These are phyloP conservation scores for Hafferia zeledoni DNA, from an alignment of 2,797 vertebrate species.

Conservation along the genomic window DNA sequence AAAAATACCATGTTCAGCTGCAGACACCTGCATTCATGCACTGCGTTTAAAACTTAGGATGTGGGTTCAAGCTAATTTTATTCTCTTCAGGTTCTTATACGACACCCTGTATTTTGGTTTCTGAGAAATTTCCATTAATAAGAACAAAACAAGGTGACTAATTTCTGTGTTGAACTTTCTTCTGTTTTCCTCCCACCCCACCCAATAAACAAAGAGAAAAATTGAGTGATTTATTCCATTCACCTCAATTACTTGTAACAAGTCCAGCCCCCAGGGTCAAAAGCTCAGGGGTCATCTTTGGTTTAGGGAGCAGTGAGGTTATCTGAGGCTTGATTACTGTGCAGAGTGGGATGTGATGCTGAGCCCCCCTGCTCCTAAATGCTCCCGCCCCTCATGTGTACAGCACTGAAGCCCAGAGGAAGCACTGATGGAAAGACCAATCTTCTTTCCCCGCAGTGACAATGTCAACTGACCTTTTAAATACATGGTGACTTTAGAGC, in stretches of 20 bases:
- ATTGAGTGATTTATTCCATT: constrained; percentile 38
- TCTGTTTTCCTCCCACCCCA: not conserved
- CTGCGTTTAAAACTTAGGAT: constrained; percentile 50
- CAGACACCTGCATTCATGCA: constrained; percentile 57
- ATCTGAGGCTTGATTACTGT: not conserved
- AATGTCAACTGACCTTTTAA: not conserved
- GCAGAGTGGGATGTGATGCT: not conserved
- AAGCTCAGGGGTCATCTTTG: constrained; percentile 2
- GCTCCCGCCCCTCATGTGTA: not conserved
- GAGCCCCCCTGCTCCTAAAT: fast-evolving
- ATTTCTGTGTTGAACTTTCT: constrained; percentile 40
- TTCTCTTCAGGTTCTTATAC: constrained; percentile 8
- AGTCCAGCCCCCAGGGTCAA: not conserved
- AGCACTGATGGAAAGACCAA: not conserved
- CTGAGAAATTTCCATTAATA: constrained; percentile 49
- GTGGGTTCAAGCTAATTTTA: constrained; percentile 46
- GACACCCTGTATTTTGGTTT: constrained; percentile 50
- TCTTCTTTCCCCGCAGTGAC: not conserved
- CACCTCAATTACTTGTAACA: not conserved
- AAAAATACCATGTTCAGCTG: constrained; percentile 52
- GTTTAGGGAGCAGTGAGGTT: not conserved
- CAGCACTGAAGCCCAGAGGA: not conserved
- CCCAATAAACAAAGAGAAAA: constrained; percentile 5
- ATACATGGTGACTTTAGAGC: not conserved
- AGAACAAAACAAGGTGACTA: constrained; percentile 61